Conservation (phyloP, 1,140 invertebrate genomes). For the Monochamus saltuarius region DNA sequence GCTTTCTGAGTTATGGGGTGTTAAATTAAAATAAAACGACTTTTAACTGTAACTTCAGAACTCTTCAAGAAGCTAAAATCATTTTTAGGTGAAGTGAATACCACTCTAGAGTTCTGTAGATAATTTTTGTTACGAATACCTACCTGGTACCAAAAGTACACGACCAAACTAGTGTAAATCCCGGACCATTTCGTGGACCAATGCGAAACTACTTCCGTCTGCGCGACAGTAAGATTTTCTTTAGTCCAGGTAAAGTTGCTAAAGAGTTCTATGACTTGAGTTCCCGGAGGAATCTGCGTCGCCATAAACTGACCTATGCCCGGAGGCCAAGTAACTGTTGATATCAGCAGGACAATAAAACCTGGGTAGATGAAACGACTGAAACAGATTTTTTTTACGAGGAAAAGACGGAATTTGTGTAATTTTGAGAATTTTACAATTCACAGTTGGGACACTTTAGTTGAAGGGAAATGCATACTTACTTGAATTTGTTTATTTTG, state of each 20-base stretch:
- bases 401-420: no score
- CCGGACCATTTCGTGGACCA: conserved; percentile 83
- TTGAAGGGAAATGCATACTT: background rate
- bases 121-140: background rate
- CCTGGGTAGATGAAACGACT: conserved; percentile 89
- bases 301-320: conserved; percentile 87
- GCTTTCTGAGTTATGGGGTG: no score
- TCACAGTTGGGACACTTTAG: background rate
- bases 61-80: no score
- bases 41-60: no score
- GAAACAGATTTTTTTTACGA: conserved; percentile 39
- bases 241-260: conserved; percentile 95
- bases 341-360: conserved; percentile 76
- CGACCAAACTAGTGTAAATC: conserved; percentile 81
- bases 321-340: conserved; percentile 81
- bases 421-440: background rate
- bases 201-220: conserved; percentile 79
- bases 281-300: conserved; percentile 78
- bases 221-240: conserved; percentile 73
- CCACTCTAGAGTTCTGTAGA: no score
- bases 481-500: conserved; percentile 85
- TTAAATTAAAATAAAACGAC: no score
- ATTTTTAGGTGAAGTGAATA: no score
- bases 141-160: conserved; percentile 86
- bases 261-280: conserved; percentile 85